Conservation (phyloP, 2,797 vertebrate genomes). For the Petrocephalus sullivani region DNA sequence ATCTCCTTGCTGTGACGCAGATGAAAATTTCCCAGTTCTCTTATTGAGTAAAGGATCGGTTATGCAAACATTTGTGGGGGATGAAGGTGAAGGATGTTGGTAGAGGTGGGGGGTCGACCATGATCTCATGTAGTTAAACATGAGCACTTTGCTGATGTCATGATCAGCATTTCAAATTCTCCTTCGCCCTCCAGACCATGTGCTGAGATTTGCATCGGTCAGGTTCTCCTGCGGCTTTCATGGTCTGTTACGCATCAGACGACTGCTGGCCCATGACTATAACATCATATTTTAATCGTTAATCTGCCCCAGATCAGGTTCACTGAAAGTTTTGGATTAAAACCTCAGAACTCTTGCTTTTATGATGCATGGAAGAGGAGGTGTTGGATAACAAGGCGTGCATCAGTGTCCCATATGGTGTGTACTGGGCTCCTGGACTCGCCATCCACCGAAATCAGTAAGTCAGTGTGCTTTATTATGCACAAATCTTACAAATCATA, state of each 20-base stretch:
- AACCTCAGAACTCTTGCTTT: background rate
- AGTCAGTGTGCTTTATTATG: background rate
- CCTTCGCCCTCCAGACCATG: conserved; percentile 26
- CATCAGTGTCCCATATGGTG: background rate
- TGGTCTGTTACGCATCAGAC: background rate
- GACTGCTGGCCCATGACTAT: background rate
- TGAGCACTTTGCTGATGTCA: background rate
- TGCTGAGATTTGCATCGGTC: conserved; percentile 42
- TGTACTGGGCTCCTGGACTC: background rate
- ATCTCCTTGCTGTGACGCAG: background rate
- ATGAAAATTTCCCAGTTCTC: background rate
- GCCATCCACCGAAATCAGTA: background rate
- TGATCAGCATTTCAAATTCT: background rate
- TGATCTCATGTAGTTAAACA: background rate
- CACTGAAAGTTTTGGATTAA: conserved; percentile 8
- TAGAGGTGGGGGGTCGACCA: background rate
- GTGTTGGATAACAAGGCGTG: background rate
- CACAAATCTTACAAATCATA: conserved; percentile 9
- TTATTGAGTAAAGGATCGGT: background rate
- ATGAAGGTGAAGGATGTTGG: background rate
- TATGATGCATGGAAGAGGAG: too few relatives aligned
- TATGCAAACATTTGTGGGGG: background rate
- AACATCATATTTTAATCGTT: background rate
- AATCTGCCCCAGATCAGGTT: background rate
- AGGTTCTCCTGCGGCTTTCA: conserved; percentile 26